Evolutionary conservation across 2,113 vertebrate species (phyloP).

Genomic region (Myodes glareolus): DNA sequence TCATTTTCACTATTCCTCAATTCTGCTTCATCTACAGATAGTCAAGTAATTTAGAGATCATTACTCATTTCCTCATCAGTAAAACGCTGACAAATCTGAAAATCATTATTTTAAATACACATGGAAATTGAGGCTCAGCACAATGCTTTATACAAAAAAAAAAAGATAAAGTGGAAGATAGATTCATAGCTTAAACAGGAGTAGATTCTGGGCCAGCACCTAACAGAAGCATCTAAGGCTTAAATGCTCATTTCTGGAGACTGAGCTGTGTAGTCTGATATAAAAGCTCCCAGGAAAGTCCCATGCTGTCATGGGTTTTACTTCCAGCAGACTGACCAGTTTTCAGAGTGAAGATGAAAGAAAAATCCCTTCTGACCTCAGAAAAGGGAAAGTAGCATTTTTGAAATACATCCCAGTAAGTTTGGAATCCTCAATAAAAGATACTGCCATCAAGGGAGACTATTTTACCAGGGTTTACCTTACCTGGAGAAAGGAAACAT

Average conservation of each 20-base stretch:
- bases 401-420: background rate
- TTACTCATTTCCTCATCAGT: background rate
- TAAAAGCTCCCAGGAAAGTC: background rate
- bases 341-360: background rate
- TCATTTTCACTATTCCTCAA: background rate
- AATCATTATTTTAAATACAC: background rate
- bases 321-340: background rate
- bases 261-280: background rate
- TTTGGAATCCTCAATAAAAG: background rate
- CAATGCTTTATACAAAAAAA: background rate
- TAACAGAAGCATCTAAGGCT: background rate
- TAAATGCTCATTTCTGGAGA: background rate
- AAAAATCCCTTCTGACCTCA: background rate
- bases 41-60: background rate
- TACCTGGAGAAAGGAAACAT: background rate
- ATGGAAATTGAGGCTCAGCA: background rate
- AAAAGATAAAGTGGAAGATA: background rate
- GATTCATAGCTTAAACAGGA: background rate
- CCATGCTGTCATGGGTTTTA: background rate
- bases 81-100: constrained; percentile 19
- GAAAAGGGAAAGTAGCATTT: background rate
- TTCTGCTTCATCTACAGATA: background rate
- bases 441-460: background rate
- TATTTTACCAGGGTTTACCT: background rate
- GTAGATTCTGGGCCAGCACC: background rate